Conservation (phyloP, 1,140 invertebrate genomes). For the Pachypeltis micranthus region DNA sequence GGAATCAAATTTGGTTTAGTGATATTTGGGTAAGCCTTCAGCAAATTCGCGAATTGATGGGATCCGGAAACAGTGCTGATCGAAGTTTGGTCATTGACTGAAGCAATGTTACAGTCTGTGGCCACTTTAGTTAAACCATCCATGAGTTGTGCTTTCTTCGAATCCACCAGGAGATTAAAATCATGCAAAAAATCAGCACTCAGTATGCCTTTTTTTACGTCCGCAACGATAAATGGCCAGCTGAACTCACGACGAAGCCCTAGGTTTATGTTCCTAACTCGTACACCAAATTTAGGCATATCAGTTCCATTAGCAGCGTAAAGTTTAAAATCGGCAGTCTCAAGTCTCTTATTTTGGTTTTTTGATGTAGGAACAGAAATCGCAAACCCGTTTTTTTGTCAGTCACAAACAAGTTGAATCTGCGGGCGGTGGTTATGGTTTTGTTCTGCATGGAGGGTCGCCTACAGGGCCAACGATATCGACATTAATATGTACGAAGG, state of each 20-base stretch:
- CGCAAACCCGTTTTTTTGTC: background rate
- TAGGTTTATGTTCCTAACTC: constrained; percentile 1
- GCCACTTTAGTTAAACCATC: background rate
- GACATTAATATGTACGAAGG: too few relatives aligned
- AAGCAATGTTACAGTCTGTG: background rate
- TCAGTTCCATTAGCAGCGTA: background rate
- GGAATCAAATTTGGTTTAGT: background rate
- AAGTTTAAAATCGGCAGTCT: constrained; percentile 3
- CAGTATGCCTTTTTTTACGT: too few relatives aligned
- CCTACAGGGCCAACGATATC: too few relatives aligned
- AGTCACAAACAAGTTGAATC: background rate
- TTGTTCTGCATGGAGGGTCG: too few relatives aligned
- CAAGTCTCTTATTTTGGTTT: background rate
- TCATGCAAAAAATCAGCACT: constrained; percentile 11
- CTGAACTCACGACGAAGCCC: background rate
- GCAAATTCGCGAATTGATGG: background rate
- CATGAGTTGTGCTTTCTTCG: too few relatives aligned
- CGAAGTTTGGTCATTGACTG: background rate
- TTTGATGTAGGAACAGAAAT: background rate
- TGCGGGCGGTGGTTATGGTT: too few relatives aligned
- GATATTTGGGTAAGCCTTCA: background rate
- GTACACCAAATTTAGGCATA: background rate
- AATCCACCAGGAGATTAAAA: constrained; percentile 10
- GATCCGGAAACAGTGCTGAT: background rate
- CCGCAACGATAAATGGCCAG: too few relatives aligned